Conservation (phyloP, 2,888 invertebrate genomes). For the Serrognathus titanus region DNA sequence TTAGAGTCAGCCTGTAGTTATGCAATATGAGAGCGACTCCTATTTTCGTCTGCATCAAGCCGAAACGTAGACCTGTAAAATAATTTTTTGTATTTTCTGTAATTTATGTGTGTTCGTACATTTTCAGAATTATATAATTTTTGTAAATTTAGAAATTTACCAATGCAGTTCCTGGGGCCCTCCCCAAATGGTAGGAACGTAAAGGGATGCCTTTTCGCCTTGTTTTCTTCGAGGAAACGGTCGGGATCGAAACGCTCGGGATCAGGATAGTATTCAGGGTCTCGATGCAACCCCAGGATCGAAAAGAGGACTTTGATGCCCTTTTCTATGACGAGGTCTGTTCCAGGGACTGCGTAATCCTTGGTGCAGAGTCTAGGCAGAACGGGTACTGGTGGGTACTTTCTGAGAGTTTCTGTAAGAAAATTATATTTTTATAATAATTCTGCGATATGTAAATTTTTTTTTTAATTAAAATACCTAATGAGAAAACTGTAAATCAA, state of each 20-base stretch:
- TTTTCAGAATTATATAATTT: slow-evolving; percentile 35
- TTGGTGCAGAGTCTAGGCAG: slow-evolving; percentile 30
- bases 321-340: slow-evolving; percentile 24
- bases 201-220: slow-evolving; percentile 21
- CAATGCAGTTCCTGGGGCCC: slow-evolving; percentile 24
- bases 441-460: no score
- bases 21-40: slow-evolving; percentile 21
- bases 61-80: slow-evolving; percentile 26
- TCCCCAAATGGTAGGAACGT: slow-evolving; percentile 35
- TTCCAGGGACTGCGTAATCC: slow-evolving; percentile 29
- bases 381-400: slow-evolving; percentile 37
- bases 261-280: slow-evolving; percentile 36
- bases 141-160: slow-evolving; percentile 29
- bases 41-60: slow-evolving; percentile 25
- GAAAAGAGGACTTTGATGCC: slow-evolving; percentile 29
- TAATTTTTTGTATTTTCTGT: no score
- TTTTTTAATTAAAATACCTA: no score
- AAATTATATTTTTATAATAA: no score
- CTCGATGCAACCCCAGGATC: slow-evolving; percentile 34
- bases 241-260: slow-evolving; percentile 41
- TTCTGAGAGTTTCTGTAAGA: slow-evolving; percentile 41
- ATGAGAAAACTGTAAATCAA: no score
- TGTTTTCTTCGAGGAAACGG: slow-evolving; percentile 33
- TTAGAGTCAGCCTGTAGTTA: slow-evolving; percentile 21
- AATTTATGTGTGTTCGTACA: no score